Evolutionary conservation across 1,140 invertebrate species (phyloP), one percentile per base, ranked within the genome.

Genomic region (Dendrolimus punctatus): DNA sequence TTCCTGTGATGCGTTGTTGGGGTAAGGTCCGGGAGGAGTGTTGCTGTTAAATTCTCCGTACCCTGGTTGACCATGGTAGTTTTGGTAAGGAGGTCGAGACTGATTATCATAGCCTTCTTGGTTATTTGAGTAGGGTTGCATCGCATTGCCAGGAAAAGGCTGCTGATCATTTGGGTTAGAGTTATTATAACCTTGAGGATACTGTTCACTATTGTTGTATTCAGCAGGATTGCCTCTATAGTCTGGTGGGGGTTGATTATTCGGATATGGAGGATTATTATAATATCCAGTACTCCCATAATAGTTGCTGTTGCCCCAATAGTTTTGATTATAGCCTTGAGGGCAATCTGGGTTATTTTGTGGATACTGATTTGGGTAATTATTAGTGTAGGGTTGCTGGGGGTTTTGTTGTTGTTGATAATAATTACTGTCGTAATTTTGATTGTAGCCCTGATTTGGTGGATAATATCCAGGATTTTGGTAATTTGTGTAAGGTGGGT

Each of bases 201-300:
- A 80, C 39, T 76, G 75, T 58, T 73, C 76, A 46, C 63, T 38
- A 51, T 79, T 78, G 46, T 76, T 75, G 42, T 70, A 76, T 9
- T 68, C 67, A 6, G 71, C 39, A 9, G 66, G 50, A 42, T 74
- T 64, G 6, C 51, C 53, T 40, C 61, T 56, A 44, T 63, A 76
- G n/a, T 76, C 65, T 55, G 67, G 66, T 4, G 73, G 62, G 0
- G 62, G 56, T 46, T 74, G 78, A 46, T 74, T 77, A 41, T 77
- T 76, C n/a, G 68, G 59, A 49, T 79, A 86, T 47, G 78, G 78
- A 4, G 74, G 66, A 47, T 83, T 85, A 50, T 80, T 82, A 52
- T 87, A 87, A 39, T 82, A 85, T 5, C 68, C 71, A 5, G 73
- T 49, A 51, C 82, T 81, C 6, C 77, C 76, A 45, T 83, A 81